Conservation (phyloP, 2,797 vertebrate genomes). For the Myripristis murdjan region DNA sequence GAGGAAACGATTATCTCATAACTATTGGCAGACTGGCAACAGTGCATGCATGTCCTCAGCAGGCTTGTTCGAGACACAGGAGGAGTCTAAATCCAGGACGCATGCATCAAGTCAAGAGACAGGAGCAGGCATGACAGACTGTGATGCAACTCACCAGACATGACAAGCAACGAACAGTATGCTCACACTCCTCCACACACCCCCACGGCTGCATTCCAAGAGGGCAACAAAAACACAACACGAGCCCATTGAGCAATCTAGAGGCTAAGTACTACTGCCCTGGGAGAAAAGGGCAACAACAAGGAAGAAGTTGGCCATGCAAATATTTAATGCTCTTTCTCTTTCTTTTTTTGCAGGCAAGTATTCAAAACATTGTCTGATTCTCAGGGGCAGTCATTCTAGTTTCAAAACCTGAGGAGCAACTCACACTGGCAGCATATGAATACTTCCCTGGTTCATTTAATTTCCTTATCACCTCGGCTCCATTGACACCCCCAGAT, state of each 20-base stretch:
- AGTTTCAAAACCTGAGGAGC: slow-evolving; percentile 19
- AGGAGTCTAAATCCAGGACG: not conserved
- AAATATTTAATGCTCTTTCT: not conserved
- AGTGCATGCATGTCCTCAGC: not conserved
- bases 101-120: slow-evolving; percentile 14
- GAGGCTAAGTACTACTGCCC: slow-evolving; percentile 10
- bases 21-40: too few relatives aligned
- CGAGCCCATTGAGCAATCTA: slow-evolving; percentile 39
- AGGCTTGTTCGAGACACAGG: not conserved
- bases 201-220: slow-evolving; percentile 39
- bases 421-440: not conserved
- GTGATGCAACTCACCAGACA: slow-evolving; percentile 39
- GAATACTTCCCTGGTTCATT: not conserved
- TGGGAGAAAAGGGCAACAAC: not conserved
- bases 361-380: not conserved
- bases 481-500: slow-evolving; percentile 8
- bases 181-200: too few relatives aligned
- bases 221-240: slow-evolving; percentile 23
- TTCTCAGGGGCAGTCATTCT: not conserved
- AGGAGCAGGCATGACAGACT: slow-evolving; percentile 33
- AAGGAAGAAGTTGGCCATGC: not conserved
- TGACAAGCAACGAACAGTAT: slow-evolving; percentile 17
- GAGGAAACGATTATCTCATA: not conserved
- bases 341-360: too few relatives aligned
- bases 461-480: not conserved